Base-by-base conservation (phyloP, 2,888 invertebrate species). In the Athalia cordata region DNA sequence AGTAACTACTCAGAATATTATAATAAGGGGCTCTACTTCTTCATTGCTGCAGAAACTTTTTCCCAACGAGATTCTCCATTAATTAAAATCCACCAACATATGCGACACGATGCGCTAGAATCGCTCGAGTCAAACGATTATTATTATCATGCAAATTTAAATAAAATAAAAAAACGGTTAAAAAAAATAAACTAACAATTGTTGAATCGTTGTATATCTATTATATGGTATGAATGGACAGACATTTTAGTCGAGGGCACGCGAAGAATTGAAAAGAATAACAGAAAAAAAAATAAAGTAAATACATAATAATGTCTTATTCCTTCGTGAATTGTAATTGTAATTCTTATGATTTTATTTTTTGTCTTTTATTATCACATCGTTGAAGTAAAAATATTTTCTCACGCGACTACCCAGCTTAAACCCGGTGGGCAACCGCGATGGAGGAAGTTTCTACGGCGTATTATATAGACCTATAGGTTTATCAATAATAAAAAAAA, bases 401-500 rank as follows among this genome's bases (percentile, higher is more conserved):
- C 47, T 13, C 15, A 11, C 8, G 45, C 13, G 8, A 59, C 45
- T 11, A 11, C 50, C 9, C 43, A 11, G 15, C 8, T 7, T n/a
- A 47, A n/a, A 11, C 55, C 6, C 15, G 49, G 11, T 9, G 55
- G 55, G 9, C 29, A 29, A 29, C 29, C 29, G 29, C 29, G 29
- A 29, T 29, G 29, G 29, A 29, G 29, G 29, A 29, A 29, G 29
- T 29, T 29, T 29, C 29, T 29, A 29, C 29, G 29, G 2, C 2
- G 29, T 29, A 29, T 29, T 29, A 29, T 29, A 29, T 29, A 29
- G 4, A 4, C 3, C n/a, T 55, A 4, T 43, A 7, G 15, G 3
- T 70, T 57, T 43, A 9, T 55, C 55, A 9, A 47, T 67, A 67
- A 78, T 75, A 49, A 62, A 68, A 78, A 79, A 55, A 79, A 49